phyloP scores from a whole-genome alignment of 1,140 invertebrate genomes.

The Medauroidea extradentata region DNA sequence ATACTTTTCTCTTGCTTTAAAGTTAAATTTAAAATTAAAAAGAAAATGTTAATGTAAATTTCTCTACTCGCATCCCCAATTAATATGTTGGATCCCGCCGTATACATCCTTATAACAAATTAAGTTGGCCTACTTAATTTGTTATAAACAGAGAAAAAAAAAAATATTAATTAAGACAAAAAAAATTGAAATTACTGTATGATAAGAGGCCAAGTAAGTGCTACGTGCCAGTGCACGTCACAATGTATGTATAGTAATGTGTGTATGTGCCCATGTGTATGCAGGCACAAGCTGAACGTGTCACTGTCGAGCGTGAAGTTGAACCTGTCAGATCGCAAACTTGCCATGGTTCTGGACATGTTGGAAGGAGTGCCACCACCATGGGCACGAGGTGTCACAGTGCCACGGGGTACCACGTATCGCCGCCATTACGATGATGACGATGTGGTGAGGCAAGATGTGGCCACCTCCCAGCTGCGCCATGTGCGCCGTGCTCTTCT shows the following conservation, averaged over 20 bases:
- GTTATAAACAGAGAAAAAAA: no score
- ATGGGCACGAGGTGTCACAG: conserved; percentile 23
- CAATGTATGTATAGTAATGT: neutral
- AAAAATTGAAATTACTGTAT: no score
- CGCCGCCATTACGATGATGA: conserved; percentile 21
- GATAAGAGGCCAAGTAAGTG: neutral
- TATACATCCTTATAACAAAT: no score
- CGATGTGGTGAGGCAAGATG: neutral
- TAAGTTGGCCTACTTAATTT: no score
- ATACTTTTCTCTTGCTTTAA: no score
- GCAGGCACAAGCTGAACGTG: conserved; percentile 72
- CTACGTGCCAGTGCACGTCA: no score
- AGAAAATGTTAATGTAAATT: no score
- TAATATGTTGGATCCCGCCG: no score
- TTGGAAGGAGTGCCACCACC: conserved; percentile 60
- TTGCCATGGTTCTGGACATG: conserved; percentile 63
- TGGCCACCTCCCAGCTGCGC: conserved; percentile 37
- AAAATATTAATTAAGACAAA: no score
- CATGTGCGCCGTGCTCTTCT: conserved; percentile 45
- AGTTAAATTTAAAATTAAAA: no score
- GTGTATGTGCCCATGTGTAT: conserved; percentile 27
- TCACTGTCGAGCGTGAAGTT: conserved; percentile 67
- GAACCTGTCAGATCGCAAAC: conserved; percentile 71
- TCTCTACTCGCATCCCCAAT: no score
- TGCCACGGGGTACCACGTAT: no score